Base-by-base conservation (phyloP, 2,888 invertebrate species). In the Theristus sp. region DNA sequence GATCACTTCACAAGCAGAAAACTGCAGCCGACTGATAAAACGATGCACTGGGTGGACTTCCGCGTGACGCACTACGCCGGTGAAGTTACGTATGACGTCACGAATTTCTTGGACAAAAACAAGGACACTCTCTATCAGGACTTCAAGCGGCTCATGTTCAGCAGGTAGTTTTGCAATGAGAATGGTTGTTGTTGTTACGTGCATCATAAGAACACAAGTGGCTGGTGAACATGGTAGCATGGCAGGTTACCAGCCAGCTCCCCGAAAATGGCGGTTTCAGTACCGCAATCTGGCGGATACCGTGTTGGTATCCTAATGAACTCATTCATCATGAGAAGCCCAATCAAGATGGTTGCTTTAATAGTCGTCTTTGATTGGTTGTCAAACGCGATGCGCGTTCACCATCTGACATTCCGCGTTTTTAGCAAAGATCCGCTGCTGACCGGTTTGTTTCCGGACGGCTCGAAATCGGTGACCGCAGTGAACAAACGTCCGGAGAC, bases 61-160 rank as follows among this genome's bases (percentile, higher is more conserved):
- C 71, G 75, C 71, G 78, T 70, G 72, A 86, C 85, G 22, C 96
- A 96, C 75, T 96, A 96, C 75, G 96, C 96, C 0, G 96, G 96
- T 2, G 89, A 93, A 72, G 96, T 96, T 30, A 86, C 87, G 22
- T 96, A 96, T 79, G 83, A 83, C 60, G 82, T 91, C 25, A 80
- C 81, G 22, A 90, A 91, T 1, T 96, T 96, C 78, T 82, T 96
- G 76, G 94, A 96, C 76, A 96, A 96, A 79, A 96, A 96, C 79
- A 89, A 86, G 76, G 96, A 96, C 75, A 87, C 88, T 0, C 80
- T 96, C 57, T 96, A 89, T 80, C 93, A 93, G 80, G 94, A 96
- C 77, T 88, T 96, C 71, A 96, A 94, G 78, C 80, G 96, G 30
- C 78, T 96, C 61, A 79, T 94, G 66, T 90, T 83, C 76, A 84